phyloP scores from a whole-genome alignment of 1,140 invertebrate species.

The Heterodera carotae region DNA sequence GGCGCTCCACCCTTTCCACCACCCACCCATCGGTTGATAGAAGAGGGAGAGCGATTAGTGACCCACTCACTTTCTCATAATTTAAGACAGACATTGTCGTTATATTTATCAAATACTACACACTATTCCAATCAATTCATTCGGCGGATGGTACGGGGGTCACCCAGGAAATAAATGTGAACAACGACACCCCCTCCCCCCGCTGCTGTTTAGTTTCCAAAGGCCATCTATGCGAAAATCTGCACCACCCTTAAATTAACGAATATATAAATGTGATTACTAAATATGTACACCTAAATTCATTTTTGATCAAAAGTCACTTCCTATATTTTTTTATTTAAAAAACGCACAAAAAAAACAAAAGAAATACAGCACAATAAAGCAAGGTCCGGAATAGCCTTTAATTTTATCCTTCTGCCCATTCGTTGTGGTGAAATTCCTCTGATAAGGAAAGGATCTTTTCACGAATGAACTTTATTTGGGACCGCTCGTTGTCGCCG shows the following conservation, averaged over 20 bases:
- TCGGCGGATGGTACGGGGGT: background rate
- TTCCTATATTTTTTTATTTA: background rate
- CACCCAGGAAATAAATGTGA: background rate
- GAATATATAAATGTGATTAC: no score
- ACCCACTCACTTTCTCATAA: background rate
- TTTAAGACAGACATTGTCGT: no score
- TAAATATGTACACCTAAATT: no score
- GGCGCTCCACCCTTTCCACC: no score
- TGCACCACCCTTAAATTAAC: background rate
- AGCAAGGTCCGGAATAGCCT: background rate
- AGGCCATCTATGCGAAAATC: background rate
- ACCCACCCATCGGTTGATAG: background rate
- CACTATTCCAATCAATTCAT: background rate
- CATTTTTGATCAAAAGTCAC: no score
- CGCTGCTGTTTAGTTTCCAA: background rate
- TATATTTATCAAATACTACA: no score
- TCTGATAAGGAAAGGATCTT: slow-evolving; percentile 4
- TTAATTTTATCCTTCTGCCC: background rate
- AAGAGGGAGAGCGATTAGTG: background rate
- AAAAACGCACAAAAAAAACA: background rate
- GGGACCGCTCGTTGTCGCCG: slow-evolving; percentile 11
- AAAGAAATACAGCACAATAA: background rate
- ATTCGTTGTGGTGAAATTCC: slow-evolving; percentile 29
- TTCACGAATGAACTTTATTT: slow-evolving; percentile 21
- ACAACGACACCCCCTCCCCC: background rate